Evolutionary conservation across 2,797 vertebrate species (phyloP).

Genomic region (Buceros bicornis): DNA sequence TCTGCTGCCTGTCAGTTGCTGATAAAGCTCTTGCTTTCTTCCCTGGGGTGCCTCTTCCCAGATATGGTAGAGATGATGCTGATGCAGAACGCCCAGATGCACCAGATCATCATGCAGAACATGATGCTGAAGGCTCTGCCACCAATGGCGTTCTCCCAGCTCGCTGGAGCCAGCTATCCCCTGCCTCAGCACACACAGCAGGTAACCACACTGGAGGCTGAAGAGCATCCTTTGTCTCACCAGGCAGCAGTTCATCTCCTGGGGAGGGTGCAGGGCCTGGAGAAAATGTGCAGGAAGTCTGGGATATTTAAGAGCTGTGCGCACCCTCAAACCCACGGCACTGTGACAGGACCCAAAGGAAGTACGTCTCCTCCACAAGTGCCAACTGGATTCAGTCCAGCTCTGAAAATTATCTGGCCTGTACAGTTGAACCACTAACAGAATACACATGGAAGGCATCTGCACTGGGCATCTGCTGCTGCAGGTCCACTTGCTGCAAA

Average conservation of each 20-base stretch:
- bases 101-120: conserved; percentile 92
- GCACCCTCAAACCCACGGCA: neutral
- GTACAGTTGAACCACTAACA: neutral
- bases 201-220: conserved; percentile 36
- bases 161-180: neutral
- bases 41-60: conserved; percentile 31
- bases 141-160: neutral
- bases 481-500: neutral
- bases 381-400: neutral
- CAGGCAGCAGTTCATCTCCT: neutral
- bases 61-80: conserved; percentile 93
- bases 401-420: neutral
- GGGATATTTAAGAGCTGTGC: neutral
- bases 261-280: neutral
- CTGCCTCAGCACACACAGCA: conserved; percentile 1
- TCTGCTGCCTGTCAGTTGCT: neutral
- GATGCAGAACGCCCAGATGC: conserved; percentile 92
- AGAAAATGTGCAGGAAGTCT: neutral
- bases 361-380: neutral
- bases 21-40: neutral
- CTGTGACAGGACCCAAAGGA: neutral
- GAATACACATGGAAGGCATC: neutral
- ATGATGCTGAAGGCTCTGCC: conserved; percentile 90
- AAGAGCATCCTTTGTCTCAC: neutral
- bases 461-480: neutral